These are phyloP conservation scores for Malurus melanocephalus DNA, from an alignment of 2,113 vertebrate genomes.

Conservation along the genomic window DNA sequence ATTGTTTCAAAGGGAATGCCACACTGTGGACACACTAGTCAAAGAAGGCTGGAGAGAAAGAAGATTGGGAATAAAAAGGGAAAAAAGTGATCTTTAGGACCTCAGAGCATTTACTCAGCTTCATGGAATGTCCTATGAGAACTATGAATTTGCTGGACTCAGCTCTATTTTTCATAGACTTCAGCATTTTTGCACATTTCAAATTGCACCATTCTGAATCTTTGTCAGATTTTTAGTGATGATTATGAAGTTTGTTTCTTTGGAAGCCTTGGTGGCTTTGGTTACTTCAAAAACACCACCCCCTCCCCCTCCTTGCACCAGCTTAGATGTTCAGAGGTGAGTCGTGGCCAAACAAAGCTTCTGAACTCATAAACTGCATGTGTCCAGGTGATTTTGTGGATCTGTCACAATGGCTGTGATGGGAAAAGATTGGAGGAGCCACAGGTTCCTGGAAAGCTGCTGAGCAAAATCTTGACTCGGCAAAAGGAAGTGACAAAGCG, in stretches of 20 bases:
- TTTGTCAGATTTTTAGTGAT: neutral
- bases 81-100: neutral
- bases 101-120: neutral
- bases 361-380: neutral
- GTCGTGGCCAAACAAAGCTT: neutral
- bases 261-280: neutral
- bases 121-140: neutral
- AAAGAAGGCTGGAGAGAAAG: neutral
- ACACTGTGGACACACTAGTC: neutral
- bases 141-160: neutral
- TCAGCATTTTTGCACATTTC: neutral
- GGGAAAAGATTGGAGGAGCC: neutral
- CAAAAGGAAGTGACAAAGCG: neutral
- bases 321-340: neutral
- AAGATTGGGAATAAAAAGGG: neutral
- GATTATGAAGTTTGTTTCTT: neutral
- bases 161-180: neutral
- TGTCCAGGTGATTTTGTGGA: neutral
- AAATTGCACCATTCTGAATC: neutral
- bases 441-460: neutral
- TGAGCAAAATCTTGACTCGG: neutral
- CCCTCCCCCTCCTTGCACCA: fast-evolving
- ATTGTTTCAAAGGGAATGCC: neutral
- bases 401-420: neutral
- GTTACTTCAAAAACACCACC: neutral